Base-by-base conservation (phyloP, 2,797 vertebrate genomes). In the Aythya fuligula region DNA sequence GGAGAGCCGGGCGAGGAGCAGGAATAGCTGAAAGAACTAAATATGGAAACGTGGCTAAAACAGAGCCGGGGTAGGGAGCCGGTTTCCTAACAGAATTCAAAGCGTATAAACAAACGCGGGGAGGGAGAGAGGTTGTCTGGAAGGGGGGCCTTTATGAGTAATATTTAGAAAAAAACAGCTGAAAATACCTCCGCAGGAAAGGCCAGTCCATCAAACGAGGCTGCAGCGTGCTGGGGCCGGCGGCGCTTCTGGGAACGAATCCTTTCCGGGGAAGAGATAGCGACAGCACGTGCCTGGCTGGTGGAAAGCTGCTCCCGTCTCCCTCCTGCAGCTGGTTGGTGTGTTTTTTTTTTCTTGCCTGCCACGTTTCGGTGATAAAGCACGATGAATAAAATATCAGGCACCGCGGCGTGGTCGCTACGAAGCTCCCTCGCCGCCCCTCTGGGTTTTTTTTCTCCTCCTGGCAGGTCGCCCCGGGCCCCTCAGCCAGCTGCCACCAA, bases 1-100 rank as follows among this genome's bases (percentile, higher is more conserved):
- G 88, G 77, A 69, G 89, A 86, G 85, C 95, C 70, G 87, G 32
- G 65, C 27, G 43, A 53, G 86, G 95, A 90, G 57, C 78, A 79
- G 94, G 94, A 97, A 95, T 82, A 90, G 89, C 78, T 54, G 92
- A 66, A 95, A 94, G 93, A 96, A 90, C 95, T 96, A 97, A 97
- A 97, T 95, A 95, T 94, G 92, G 94, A 90, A 97, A 95, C 84
- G 90, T 87, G 94, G 94, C 95, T 70, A 95, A 94, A 95, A 28
- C 88, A 14, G 57, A 17, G 60, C 94, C 34, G 90, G 82, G 92
- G 89, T 39, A 82, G 92, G 90, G 96, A 95, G 94, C 95, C 91
- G 95, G 73, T 91, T 95, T 93, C 90, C 91, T 81, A 90, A 91
- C 25, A 83, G 93, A 92, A 94, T 93, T 94, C 90, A 18, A 90